Conservation (phyloP, 1,140 invertebrate species). For the Sarcophaga peregrina region DNA sequence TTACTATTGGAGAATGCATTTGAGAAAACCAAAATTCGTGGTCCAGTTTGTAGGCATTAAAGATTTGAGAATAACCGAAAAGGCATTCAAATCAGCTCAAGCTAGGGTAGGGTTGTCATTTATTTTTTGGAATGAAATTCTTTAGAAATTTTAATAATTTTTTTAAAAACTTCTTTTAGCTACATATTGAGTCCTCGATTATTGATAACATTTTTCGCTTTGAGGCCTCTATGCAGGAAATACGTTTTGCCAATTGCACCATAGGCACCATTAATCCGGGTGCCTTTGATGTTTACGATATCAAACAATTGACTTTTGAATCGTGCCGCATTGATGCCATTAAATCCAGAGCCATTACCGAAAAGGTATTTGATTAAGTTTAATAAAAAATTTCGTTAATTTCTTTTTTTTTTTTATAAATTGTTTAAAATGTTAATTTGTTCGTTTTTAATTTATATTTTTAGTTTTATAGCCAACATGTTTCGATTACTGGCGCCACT, state of each 20-base stretch:
- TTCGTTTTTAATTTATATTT: conserved; percentile 5
- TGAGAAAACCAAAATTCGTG: conserved; percentile 52
- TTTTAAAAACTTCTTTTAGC: conserved; percentile 43
- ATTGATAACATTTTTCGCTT: conserved; percentile 53
- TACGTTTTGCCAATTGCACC: conserved; percentile 51
- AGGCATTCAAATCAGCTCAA: conserved; percentile 52
- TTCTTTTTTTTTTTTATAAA: not conserved
- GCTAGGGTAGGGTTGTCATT: conserved; percentile 52
- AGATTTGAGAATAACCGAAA: conserved; percentile 50
- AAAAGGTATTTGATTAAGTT: conserved; percentile 45
- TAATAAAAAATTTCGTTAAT: not conserved
- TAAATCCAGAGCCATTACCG: conserved; percentile 55
- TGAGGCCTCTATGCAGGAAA: conserved; percentile 56
- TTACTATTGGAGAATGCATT: conserved; percentile 55
- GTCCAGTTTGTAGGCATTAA: conserved; percentile 50
- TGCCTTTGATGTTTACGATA: conserved; percentile 60
- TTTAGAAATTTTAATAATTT: not conserved
- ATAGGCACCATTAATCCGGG: conserved; percentile 52
- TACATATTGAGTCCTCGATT: conserved; percentile 50
- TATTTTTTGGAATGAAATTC: conserved; percentile 5
- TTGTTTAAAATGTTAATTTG: conserved; percentile 22
- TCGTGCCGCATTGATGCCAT: conserved; percentile 54
- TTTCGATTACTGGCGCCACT: conserved; percentile 54
- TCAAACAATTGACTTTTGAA: conserved; percentile 54
- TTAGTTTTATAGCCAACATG: conserved; percentile 54